Evolutionary conservation across 2,888 invertebrate genomes (phyloP).

Genomic region (Andricus quercusramuli): DNA sequence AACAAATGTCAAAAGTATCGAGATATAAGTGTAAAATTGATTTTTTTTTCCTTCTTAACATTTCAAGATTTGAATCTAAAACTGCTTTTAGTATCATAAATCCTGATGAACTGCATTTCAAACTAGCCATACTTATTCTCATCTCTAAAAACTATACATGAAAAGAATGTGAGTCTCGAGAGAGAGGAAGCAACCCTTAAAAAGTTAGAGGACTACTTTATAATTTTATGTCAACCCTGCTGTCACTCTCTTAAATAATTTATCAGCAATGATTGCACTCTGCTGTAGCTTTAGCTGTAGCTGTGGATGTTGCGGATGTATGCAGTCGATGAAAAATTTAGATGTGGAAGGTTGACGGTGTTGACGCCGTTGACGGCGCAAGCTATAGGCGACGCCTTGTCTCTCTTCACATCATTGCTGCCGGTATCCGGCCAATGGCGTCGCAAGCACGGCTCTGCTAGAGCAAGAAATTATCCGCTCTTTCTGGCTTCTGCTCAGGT

Average conservation of each 20-base stretch:
- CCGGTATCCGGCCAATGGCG: constrained; percentile 37
- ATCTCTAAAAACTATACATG: background rate
- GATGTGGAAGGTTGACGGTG: background rate
- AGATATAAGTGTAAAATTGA: too few relatives aligned
- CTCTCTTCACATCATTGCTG: constrained; percentile 16
- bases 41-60: too few relatives aligned
- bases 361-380: background rate
- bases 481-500: constrained; percentile 17
- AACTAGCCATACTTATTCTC: background rate
- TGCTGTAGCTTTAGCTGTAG: background rate
- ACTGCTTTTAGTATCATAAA: too few relatives aligned
- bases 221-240: background rate
- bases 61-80: too few relatives aligned
- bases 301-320: background rate
- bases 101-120: too few relatives aligned
- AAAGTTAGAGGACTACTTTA: background rate
- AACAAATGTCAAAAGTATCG: too few relatives aligned
- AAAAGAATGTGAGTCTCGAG: background rate
- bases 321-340: background rate
- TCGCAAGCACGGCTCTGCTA: background rate
- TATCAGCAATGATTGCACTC: background rate
- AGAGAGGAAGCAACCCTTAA: background rate
- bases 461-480: constrained; percentile 11
- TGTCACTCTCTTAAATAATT: background rate
- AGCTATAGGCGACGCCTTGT: constrained; percentile 16